Percentiles rank a stretch among this genome's conserved stretches.
These are phyloP conservation scores for Ectropis grisescens DNA, from an alignment of 1,140 invertebrate genomes.

Conservation along the genomic window DNA sequence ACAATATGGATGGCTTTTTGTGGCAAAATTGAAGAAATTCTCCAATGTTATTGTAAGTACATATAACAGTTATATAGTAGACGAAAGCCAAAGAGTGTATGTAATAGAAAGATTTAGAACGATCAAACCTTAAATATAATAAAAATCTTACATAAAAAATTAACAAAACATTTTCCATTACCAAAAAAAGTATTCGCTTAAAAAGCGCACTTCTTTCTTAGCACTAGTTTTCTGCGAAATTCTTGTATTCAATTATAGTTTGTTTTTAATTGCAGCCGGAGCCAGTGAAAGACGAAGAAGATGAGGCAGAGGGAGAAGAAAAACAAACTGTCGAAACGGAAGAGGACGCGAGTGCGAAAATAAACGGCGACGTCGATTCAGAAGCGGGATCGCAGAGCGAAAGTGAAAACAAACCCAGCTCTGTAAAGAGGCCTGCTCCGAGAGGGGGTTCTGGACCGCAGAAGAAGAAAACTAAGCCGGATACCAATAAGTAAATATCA, in stretches of 20 bases:
- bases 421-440: conserved; percentile 35
- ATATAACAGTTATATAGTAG: too few species aligned
- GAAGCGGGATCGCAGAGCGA: conserved; percentile 21
- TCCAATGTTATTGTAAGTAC: conserved; percentile 82
- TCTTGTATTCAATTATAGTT: conserved; percentile 3
- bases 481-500: too few species aligned
- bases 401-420: conserved; percentile 25
- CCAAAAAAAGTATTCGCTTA: background rate
- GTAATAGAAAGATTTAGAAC: too few species aligned
- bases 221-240: too few species aligned
- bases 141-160: too few species aligned
- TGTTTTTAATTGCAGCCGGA: conserved; percentile 42
- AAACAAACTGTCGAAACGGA: conserved; percentile 23
- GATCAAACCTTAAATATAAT: too few species aligned
- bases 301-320: conserved; percentile 52
- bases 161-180: background rate
- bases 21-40: conserved; percentile 98
- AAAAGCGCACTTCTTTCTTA: too few species aligned
- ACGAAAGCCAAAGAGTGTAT: too few species aligned
- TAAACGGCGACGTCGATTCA: conserved; percentile 31
- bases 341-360: too few species aligned
- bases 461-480: conserved; percentile 38
- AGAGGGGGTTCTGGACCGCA: conserved; percentile 17
- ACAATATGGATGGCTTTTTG: conserved; percentile 99
- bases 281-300: conserved; percentile 66